Evolutionary conservation across 1,140 invertebrate genomes (phyloP), one percentile per base, ranked within the genome.

Genomic region (Heterodera schachtii): DNA sequence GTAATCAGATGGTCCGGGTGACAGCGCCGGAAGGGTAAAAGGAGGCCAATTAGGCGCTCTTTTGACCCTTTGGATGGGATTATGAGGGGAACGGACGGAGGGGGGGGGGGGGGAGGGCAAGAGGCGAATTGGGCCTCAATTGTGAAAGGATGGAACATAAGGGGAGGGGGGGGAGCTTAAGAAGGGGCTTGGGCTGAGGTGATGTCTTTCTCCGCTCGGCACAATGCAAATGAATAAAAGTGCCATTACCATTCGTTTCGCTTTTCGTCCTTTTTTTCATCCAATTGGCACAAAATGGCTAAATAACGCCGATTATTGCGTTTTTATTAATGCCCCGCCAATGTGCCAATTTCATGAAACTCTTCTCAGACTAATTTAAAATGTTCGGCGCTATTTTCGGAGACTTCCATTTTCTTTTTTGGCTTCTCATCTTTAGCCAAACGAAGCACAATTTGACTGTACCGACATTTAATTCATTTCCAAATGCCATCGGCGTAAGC

Each of bases 21-120:
- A 16, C 57, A 60, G 57, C 16, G 57, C 57, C 57, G 69, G 69
- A 71, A 71, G 69, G 69, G 69, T 46, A 71, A 71, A 71, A 71
- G 69, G 69, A 71, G 69, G 69, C 69, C 69, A 71, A 71, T 71
- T 71, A 71, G 69, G 69, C 69, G 69, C 69, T 71, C 69, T 60
- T 60, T 60, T 60, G 57, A 60, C 57, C 57, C 57, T 60, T 60
- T 60, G 11, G 57, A 60, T 60, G 57, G 57, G 57, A 60, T 60
- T 60, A 60, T 60, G 16, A 60, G 57, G 16, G 16, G 57, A 60
- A 9, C 9, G 57, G 57, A 2, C 3, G 57, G 57, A 16, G 57
- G 57, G 3, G 16, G 19, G 57, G 13, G 57, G 57, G 13, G 3
- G 19, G 1, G 57, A 16, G 49, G 6, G 49, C 49, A 52, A 52